Evolutionary conservation across 2,797 vertebrate genomes (phyloP).

Genomic region (Schizopygopsis malacanthus): DNA sequence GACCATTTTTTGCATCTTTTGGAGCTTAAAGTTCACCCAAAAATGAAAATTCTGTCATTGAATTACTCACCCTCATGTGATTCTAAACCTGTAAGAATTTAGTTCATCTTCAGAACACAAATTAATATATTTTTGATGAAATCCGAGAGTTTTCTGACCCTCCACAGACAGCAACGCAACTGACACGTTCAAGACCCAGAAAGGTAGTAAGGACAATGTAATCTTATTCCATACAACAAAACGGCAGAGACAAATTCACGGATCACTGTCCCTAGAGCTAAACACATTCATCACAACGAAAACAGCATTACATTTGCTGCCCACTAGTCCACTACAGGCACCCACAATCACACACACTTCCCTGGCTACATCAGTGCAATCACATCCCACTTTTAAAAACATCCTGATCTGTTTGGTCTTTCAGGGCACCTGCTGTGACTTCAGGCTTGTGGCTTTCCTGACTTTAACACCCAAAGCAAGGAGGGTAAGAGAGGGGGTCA

Average conservation of each 20-base stretch:
- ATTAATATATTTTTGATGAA: no score
- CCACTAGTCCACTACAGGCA: not conserved
- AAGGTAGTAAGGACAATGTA: not conserved
- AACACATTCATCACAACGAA: constrained; percentile 47
- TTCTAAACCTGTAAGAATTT: no score
- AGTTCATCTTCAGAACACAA: no score
- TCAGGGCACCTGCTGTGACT: constrained; percentile 1
- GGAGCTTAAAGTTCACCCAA: not conserved
- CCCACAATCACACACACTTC: constrained; percentile 27
- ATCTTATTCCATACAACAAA: constrained; percentile 33
- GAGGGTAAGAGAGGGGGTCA: not conserved
- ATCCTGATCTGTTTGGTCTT: constrained; percentile 33
- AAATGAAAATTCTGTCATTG: no score
- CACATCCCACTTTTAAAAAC: constrained; percentile 2
- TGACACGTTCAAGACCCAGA: no score
- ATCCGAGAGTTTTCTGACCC: no score
- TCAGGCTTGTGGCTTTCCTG: constrained; percentile 15
- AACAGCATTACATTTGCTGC: constrained; percentile 36
- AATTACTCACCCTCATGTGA: no score
- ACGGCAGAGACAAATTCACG: constrained; percentile 41
- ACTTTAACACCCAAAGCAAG: constrained; percentile 34
- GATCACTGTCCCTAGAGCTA: constrained; percentile 28
- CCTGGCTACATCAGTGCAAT: no score
- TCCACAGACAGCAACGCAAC: no score
- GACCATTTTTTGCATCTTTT: not conserved